Base-by-base conservation (phyloP, 2,797 vertebrate genomes). In the Neoniphon sammara region DNA sequence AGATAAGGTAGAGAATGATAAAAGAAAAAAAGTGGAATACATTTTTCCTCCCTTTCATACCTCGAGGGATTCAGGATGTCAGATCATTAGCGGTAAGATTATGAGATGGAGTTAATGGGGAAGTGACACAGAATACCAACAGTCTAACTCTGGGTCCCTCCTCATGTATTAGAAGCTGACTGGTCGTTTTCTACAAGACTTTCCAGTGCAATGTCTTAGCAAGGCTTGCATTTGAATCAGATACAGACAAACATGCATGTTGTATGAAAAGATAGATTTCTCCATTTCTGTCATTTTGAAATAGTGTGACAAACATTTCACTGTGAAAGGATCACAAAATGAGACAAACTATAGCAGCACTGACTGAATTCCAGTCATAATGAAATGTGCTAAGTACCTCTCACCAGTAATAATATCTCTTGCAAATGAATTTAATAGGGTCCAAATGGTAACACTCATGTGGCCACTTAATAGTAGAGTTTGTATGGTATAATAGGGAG, bases 81-180 rank as follows among this genome's bases (percentile, higher is more conserved):
- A 31, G 42, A 61, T 78, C 62, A 56, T 77, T 59, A 70, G 42
- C 71, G 46, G 9, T 2, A 11, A 54, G 55, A 61, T 60, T 34
- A 60, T 20, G 62, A 54, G 50, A 54, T 50, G 57, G 61, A 63
- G 52, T 49, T 75, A 66, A 70, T 59, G 3, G n/a, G 23, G 20
- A 64, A 47, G 14, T 65, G 27, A 71, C 44, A 67, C 30, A 50
- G 66, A 53, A 70, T 56, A 68, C 44, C 49, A 68, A 60, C 39
- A 42, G 47, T 14, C 50, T 50, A 27, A 10, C 8, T 21, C 27
- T 34, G 42, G 56, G 12, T 44, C 53, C 36, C 15, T 36, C 4
- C 39, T 62, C 21, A 25, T 53, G 2, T 27, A 68, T 10, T 20
- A 20, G 12, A 60, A 27, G 9, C 59, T 49, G 52, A 15, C 9